Percentiles rank a stretch among this genome's conserved stretches.
Conservation (phyloP, 2,888 invertebrate genomes). For the Epirrita christyi region DNA sequence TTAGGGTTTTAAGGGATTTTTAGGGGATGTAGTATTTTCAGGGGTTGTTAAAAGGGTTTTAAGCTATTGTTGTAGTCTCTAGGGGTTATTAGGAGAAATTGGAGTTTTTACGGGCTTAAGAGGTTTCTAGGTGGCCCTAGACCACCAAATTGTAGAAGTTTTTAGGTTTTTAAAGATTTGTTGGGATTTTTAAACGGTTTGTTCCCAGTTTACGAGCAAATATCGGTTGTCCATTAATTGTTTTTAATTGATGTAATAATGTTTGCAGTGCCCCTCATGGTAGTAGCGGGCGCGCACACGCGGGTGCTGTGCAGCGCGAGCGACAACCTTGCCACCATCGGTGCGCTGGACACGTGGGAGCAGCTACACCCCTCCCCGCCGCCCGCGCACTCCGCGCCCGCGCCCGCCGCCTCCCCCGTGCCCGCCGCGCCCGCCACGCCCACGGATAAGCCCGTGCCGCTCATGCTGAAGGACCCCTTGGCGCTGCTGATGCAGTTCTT, state of each 20-base stretch:
- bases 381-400: conserved; percentile 34
- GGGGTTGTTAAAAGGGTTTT: too few species aligned
- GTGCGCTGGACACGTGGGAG: conserved; percentile 56
- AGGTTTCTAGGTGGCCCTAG: too few species aligned
- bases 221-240: too few species aligned
- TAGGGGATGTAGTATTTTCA: too few species aligned
- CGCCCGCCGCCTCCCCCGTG: conserved; percentile 24
- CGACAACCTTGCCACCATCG: conserved; percentile 48
- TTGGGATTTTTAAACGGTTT: too few species aligned
- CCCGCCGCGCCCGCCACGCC: conserved; percentile 38
- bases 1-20: too few species aligned
- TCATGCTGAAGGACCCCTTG: conserved; percentile 93
- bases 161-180: too few species aligned
- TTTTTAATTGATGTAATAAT: background rate
- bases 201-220: too few species aligned
- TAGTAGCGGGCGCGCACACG: conserved; percentile 94
- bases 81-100: too few species aligned
- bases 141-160: too few species aligned
- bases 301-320: conserved; percentile 85
- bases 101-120: too few species aligned
- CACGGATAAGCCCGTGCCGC: conserved; percentile 84
- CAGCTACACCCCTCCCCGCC: conserved; percentile 39
- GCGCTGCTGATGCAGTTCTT: conserved; percentile 95
- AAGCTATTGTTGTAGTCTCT: too few species aligned
- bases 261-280: conserved; percentile 91